Base-by-base conservation (phyloP, 2,113 vertebrate genomes). In the Colossoma macropomum region DNA sequence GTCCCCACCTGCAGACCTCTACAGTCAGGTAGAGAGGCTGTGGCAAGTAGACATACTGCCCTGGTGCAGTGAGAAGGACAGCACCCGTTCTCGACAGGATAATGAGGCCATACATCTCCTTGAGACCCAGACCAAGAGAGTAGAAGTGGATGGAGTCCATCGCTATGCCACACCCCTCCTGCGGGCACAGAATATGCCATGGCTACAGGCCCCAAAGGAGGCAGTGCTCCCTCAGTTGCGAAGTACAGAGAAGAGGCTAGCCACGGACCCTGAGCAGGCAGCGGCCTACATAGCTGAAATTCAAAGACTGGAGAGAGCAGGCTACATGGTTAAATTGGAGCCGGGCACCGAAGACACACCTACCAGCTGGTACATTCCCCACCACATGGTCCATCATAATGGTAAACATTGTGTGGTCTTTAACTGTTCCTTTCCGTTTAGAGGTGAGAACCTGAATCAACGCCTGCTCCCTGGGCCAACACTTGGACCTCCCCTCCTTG, bases 161-260 rank as follows among this genome's bases (percentile, higher is more conserved):
- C 15, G 28, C 9, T 77, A 77, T n/a, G 56, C 30, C 54, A 77
- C 56, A 23, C 75, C 75, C 12, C 75, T 77, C 13, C 75, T 77
- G 23, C 75, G 11, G 60, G 30, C 1, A 2, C 15, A 45, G 38
- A n/a, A n/a, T 71, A 41, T 23, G 10, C 34, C 69, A 3, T 2
- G 17, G 4, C 23, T 71, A 23, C 21, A 25, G 11, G 32, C 17
- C 21, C 38, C 69, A 4, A 71, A 71, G 21, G 69, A 71, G 16
- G 12, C 65, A 15, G 65, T 68, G 9, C 9, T 70, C 8, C 17
- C 32, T 7, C 32, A 10, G 17, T 21, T 70, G 5, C 17, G 30
- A 30, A 70, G 7, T 8, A 21, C 30, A 12, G 68, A 70, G 16
- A 30, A 17, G 68, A 32, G 17, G 5, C 17, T 38, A 17, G 21